These are phyloP conservation scores for Cottoperca gobio DNA, from an alignment of 2,797 vertebrate species.

Conservation along the genomic window DNA sequence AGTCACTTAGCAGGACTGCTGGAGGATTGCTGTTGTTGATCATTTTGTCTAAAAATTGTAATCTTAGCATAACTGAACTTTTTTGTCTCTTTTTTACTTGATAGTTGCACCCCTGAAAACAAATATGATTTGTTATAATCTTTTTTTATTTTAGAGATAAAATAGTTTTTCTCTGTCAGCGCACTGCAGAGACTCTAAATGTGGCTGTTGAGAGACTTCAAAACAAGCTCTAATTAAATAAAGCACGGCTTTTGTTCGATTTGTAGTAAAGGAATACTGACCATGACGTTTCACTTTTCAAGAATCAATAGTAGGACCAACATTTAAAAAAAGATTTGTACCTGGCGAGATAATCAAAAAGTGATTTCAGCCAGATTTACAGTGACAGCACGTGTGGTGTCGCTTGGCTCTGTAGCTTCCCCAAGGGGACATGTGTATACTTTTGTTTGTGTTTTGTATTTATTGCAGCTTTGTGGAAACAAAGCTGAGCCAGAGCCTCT, in stretches of 20 bases:
- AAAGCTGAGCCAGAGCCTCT: slow-evolving; percentile 27
- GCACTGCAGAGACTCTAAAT: too few species aligned
- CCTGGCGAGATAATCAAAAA: slow-evolving; percentile 26
- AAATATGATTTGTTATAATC: neutral
- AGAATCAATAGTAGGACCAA: neutral
- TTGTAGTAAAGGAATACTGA: slow-evolving; percentile 10
- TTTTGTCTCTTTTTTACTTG: neutral
- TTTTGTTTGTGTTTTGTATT: slow-evolving; percentile 55
- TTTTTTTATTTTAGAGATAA: neutral
- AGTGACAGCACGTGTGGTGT: slow-evolving; percentile 35
- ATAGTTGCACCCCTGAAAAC: neutral
- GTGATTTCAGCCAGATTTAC: slow-evolving; percentile 30
- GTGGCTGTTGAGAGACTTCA: neutral
- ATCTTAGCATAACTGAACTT: neutral
- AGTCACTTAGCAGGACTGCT: neutral
- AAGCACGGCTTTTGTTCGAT: slow-evolving; percentile 24
- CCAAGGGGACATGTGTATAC: slow-evolving; percentile 23
- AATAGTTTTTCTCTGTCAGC: neutral
- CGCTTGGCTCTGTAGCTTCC: slow-evolving; percentile 31
- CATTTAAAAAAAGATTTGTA: slow-evolving; percentile 14
- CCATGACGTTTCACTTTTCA: slow-evolving; percentile 18
- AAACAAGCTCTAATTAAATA: slow-evolving; percentile 15
- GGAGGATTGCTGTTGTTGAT: neutral
- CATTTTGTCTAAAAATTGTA: neutral
- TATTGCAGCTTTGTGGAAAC: slow-evolving; percentile 20